Conservation (phyloP, 1,140 invertebrate genomes). For the Hylaeus volcanicus region DNA sequence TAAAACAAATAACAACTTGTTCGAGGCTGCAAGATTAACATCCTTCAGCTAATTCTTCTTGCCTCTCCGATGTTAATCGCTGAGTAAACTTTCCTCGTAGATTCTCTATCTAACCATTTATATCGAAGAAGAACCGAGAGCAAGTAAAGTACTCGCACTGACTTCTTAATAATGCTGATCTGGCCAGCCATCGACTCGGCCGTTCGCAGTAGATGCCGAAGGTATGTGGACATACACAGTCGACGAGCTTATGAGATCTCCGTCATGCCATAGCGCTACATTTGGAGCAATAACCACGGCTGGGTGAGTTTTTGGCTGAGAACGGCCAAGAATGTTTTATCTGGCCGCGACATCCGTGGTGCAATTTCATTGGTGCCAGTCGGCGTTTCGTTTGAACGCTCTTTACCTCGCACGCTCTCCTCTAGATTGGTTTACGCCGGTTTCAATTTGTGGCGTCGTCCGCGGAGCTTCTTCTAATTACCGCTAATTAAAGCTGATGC, state of each 20-base stretch:
- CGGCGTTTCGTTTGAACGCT: slow-evolving; percentile 62
- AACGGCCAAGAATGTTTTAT: neutral
- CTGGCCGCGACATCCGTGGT: neutral
- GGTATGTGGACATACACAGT: too few relatives aligned
- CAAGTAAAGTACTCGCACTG: too few relatives aligned
- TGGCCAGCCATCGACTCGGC: too few relatives aligned
- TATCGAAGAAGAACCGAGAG: too few relatives aligned
- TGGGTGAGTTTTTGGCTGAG: neutral
- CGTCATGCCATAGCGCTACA: neutral
- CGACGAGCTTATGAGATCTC: neutral
- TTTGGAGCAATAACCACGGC: neutral
- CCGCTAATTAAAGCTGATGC: slow-evolving; percentile 55
- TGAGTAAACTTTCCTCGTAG: too few relatives aligned
- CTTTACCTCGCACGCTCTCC: slow-evolving; percentile 17
- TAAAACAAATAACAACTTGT: too few relatives aligned
- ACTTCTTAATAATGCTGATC: too few relatives aligned
- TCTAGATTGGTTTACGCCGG: slow-evolving; percentile 43
- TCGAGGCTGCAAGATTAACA: too few relatives aligned
- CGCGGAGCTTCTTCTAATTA: slow-evolving; percentile 65
- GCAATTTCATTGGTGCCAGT: slow-evolving; percentile 53
- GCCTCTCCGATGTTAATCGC: too few relatives aligned
- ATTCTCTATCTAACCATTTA: too few relatives aligned
- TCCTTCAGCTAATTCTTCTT: too few relatives aligned
- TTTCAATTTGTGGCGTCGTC: slow-evolving; percentile 58
- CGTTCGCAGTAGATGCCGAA: too few relatives aligned